A percentile compares a stretch with the other conserved stretches of the same genome.
These are phyloP conservation scores for Actinernus sp. DNA, from an alignment of 92 coral and sea anemone genomes.

Conservation along the genomic window DNA sequence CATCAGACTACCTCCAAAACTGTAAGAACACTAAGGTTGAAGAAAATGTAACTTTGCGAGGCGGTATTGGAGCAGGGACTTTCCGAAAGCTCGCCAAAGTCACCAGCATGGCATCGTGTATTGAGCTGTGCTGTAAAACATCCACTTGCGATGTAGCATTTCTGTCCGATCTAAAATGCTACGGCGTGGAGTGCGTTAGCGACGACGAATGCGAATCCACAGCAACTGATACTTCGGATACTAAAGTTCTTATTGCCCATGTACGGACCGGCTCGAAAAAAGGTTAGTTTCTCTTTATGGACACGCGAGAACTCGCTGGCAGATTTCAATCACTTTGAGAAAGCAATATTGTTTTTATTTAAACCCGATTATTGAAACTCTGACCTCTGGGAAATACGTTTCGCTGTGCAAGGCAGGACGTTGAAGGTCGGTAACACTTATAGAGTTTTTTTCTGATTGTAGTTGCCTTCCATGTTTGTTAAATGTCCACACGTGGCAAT, in stretches of 20 bases:
- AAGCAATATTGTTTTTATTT: too few species aligned
- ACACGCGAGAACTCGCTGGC: conserved; percentile 30
- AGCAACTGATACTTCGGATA: conserved; percentile 98
- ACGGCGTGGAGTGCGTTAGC: conserved; percentile 99
- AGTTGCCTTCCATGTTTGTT: too few species aligned
- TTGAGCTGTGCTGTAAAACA: conserved; percentile 96
- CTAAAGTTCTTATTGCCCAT: conserved; percentile 96
- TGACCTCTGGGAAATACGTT: too few species aligned
- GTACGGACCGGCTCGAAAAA: conserved; percentile 92
- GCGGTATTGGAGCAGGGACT: conserved; percentile 99
- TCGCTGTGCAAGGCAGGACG: too few species aligned
- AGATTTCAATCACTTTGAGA: too few species aligned
- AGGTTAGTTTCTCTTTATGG: conserved; percentile 87
- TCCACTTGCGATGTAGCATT: conserved; percentile 97
- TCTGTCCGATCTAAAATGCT: conserved; percentile 94
- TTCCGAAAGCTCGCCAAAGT: conserved; percentile 96
- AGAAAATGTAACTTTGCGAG: conserved; percentile 95
- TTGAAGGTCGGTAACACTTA: too few species aligned
- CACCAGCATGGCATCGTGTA: conserved; percentile 95
- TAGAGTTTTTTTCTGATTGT: too few species aligned
- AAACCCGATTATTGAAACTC: too few species aligned
- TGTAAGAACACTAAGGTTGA: conserved; percentile 95
- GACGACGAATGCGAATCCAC: conserved; percentile 98
- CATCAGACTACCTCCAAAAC: conserved; percentile 64
- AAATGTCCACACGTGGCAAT: too few species aligned